Percentiles rank a stretch among this genome's conserved stretches.
phyloP scores from a whole-genome alignment of 2,888 invertebrate species.

The Zele albiditarsus region DNA sequence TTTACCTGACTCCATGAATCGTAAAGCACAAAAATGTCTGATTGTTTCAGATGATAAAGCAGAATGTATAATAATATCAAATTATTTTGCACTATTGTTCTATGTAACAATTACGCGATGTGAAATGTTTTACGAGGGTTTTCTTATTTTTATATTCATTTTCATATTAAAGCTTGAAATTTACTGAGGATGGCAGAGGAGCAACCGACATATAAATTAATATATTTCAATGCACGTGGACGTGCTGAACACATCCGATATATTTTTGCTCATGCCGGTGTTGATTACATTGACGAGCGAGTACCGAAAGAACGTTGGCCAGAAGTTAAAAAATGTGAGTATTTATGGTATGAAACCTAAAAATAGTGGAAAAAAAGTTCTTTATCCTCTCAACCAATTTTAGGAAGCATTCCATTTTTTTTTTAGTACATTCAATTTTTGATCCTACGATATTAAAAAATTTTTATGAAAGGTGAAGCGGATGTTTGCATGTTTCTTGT shows the following conservation, averaged over 20 bases:
- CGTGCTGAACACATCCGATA: constrained; percentile 76
- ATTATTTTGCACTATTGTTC: background rate
- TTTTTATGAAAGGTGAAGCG: background rate
- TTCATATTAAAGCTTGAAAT: background rate
- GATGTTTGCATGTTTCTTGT: background rate
- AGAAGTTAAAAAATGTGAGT: constrained; percentile 74
- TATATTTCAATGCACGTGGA: constrained; percentile 77
- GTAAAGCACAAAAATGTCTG: background rate
- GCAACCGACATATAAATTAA: constrained; percentile 73
- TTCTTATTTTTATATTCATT: background rate
- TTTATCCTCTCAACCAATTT: background rate
- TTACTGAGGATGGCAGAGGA: constrained; percentile 58
- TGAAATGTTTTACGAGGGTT: background rate
- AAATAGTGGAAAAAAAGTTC: constrained; percentile 8
- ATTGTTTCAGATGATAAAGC: background rate
- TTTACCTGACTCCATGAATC: constrained; percentile 43
- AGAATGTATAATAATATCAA: background rate
- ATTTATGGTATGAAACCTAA: background rate
- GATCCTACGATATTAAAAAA: background rate
- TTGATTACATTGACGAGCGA: constrained; percentile 76
- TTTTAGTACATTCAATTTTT: background rate
- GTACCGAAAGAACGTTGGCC: constrained; percentile 75
- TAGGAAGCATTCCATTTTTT: background rate
- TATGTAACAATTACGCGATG: background rate
- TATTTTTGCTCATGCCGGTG: constrained; percentile 76